Evolutionary conservation across 2,888 invertebrate species (phyloP).

Genomic region (Girardia tigrina): DNA sequence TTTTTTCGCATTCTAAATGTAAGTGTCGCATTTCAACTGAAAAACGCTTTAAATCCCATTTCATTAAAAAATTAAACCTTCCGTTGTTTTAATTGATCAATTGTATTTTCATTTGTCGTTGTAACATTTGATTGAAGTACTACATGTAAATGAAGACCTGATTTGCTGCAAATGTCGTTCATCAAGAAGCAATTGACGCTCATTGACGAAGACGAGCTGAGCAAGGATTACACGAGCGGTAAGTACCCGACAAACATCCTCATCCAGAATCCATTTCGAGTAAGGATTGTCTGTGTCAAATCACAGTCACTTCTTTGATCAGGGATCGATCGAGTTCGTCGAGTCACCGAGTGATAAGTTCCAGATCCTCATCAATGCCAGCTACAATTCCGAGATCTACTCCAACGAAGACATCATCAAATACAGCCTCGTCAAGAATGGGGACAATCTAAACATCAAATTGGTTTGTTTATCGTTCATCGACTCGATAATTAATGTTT

Average conservation of each 20-base stretch:
- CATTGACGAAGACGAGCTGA: not conserved
- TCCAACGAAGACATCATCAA: conserved; percentile 2
- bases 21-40: no score
- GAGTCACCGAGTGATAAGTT: conserved; percentile 24
- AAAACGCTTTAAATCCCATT: no score
- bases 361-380: conserved; percentile 27
- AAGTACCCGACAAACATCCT: not conserved
- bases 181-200: not conserved
- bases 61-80: no score
- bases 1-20: no score
- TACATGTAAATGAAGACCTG: not conserved
- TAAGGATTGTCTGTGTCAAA: not conserved
- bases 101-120: not conserved
- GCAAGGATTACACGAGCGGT: not conserved
- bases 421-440: not conserved
- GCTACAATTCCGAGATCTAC: not conserved
- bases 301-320: no score
- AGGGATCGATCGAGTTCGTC: conserved; percentile 25
- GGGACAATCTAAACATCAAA: not conserved
- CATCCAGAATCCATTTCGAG: not conserved
- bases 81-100: not conserved
- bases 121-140: not conserved
- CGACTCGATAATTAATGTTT: not conserved
- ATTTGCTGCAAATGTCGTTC: not conserved
- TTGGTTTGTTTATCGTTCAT: not conserved